These are phyloP conservation scores for Masticophis lateralis DNA, from an alignment of 2,797 vertebrate genomes.

Conservation along the genomic window DNA sequence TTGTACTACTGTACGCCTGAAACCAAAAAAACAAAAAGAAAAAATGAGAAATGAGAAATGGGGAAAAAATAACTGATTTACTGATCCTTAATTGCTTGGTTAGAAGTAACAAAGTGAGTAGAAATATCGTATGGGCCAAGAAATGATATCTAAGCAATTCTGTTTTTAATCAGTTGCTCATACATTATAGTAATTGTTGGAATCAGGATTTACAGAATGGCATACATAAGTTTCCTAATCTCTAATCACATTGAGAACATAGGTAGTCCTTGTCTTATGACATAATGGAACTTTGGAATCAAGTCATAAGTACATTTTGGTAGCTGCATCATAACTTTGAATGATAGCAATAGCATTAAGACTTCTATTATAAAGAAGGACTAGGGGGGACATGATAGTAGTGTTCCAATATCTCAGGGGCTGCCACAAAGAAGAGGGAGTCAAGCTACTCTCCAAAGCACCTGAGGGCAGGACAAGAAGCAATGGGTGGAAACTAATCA, in stretches of 20 bases:
- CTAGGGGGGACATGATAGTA: too few species aligned
- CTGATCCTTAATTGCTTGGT: background rate
- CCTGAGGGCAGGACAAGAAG: too few species aligned
- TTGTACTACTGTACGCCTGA: background rate
- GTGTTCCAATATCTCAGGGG: too few species aligned
- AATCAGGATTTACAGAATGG: background rate
- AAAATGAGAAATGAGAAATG: background rate
- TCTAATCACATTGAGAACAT: background rate
- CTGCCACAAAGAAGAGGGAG: too few species aligned
- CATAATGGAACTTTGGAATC: background rate
- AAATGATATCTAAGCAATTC: background rate
- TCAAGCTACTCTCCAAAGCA: too few species aligned
- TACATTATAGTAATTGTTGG: background rate
- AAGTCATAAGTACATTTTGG: background rate
- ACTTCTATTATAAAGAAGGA: background rate
- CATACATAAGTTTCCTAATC: background rate
- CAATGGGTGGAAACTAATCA: too few species aligned
- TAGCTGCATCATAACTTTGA: background rate
- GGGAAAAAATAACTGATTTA: background rate
- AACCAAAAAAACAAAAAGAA: too few species aligned
- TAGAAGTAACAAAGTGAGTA: background rate
- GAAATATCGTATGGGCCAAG: background rate
- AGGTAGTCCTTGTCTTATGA: background rate
- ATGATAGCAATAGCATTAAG: background rate
- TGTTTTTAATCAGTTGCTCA: background rate